A percentile compares a stretch with the other conserved stretches of the same genome.
phyloP scores from a whole-genome alignment of 2,113 vertebrate species.

The Odontesthes bonariensis region DNA sequence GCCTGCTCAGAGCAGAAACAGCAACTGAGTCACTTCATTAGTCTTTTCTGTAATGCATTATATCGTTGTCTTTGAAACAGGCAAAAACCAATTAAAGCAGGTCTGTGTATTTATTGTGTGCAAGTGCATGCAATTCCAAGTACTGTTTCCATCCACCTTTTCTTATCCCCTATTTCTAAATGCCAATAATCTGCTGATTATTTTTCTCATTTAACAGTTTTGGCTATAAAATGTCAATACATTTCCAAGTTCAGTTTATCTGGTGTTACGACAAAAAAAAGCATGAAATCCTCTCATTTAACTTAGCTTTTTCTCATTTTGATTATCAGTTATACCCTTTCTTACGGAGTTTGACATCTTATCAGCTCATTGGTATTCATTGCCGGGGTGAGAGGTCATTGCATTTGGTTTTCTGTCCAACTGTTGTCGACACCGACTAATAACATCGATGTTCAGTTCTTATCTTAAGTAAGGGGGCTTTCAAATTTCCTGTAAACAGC shows the following conservation, averaged over 20 bases:
- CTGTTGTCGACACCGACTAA: constrained; percentile 19
- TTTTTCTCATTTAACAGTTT: background rate
- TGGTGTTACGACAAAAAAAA: no score
- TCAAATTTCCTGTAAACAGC: constrained; percentile 6
- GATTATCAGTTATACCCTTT: background rate
- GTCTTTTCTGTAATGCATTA: no score
- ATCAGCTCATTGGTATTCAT: constrained; percentile 23
- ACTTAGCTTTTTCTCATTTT: background rate
- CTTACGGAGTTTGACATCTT: background rate
- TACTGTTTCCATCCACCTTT: background rate
- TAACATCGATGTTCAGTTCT: background rate
- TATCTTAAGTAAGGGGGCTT: background rate
- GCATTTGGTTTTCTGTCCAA: background rate
- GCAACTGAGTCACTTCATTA: no score
- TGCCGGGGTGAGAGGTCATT: background rate
- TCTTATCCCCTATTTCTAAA: background rate
- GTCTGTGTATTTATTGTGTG: no score
- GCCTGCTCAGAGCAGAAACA: no score
- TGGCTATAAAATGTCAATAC: background rate
- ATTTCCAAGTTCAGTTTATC: no score
- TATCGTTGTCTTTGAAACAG: no score
- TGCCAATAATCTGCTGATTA: no score
- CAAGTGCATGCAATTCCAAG: no score
- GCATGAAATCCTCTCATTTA: background rate
- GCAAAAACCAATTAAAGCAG: no score